Evolutionary conservation across 2,888 invertebrate genomes (phyloP), one percentile per base, ranked within the genome.

Genomic region (Alloplasta piceator): DNA sequence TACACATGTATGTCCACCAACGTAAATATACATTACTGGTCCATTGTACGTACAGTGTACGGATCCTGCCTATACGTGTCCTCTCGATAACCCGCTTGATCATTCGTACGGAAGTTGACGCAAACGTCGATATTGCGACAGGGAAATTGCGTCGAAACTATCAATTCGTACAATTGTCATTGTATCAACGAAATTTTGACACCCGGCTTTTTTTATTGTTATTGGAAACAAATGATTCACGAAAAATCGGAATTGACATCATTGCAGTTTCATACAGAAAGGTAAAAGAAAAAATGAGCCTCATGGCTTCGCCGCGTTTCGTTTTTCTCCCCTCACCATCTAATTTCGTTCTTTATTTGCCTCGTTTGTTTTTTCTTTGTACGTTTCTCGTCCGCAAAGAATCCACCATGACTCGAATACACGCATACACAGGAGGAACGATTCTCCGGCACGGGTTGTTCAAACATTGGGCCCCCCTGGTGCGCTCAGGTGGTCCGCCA

Each of bases 401-500:
- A 64, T 67, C 67, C 41, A 26, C 64, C 38, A 74, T 70, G 77
- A 73, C 52, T 75, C 75, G 71, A 75, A 80, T 66, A 75, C 36
- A 39, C 9, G 38, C 46, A 55, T 61, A 52, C 48, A 14, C 41
- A 66, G 78, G 48, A 75, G 58, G 50, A 75, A 60, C 36, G 61
- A 68, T 52, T 74, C 56, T 56, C 56, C 67, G 46, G 58, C 61
- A 66, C 70, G 74, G 67, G 81, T 82, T 87, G 86, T 85, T 83
- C 87, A 88, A 88, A 88, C 85, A 86, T 82, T 58, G 80, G 61
- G 68, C 60, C 63, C 55, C 60, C 63, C 55, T 16, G 67, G 80
- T 75, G 82, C 76, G 87, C 87, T 87, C 88, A 88, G 87, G 87
- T 87, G 88, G 87, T 86, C 83, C 84, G 79, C 83, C 83, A 83